phyloP scores from a whole-genome alignment of 1,140 invertebrate genomes.

The Cherax destructor region DNA sequence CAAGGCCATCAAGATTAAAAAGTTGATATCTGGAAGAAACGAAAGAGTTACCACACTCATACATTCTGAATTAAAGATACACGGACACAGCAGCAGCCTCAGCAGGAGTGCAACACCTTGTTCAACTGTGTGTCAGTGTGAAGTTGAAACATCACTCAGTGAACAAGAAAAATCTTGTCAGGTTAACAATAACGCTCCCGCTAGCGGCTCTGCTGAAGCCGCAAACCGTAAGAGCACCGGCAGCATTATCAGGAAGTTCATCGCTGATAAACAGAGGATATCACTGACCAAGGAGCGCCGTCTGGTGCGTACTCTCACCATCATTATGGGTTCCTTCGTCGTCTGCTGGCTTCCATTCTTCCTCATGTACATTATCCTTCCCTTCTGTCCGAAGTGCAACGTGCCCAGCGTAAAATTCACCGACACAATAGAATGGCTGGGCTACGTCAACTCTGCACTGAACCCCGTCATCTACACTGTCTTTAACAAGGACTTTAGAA shows the following conservation, averaged over 20 bases:
- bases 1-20: not conserved
- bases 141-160: not conserved
- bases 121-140: not conserved
- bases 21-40: not conserved
- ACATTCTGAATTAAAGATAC: not conserved
- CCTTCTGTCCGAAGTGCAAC: constrained; percentile 85
- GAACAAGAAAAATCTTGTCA: constrained; percentile 40
- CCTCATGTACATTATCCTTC: constrained; percentile 87
- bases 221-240: constrained; percentile 14
- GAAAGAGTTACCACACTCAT: not conserved
- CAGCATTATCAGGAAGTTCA: constrained; percentile 80
- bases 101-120: not conserved
- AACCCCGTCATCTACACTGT: constrained; percentile 81
- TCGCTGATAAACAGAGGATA: constrained; percentile 94
- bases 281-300: constrained; percentile 93
- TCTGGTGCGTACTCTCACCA: constrained; percentile 92
- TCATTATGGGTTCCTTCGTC: constrained; percentile 92
- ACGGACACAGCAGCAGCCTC: not conserved
- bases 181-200: not conserved
- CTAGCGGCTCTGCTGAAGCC: not conserved
- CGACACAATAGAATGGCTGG: constrained; percentile 96
- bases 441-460: constrained; percentile 97
- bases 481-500: constrained; percentile 94
- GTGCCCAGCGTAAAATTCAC: constrained; percentile 87
- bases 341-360: constrained; percentile 75